Evolutionary conservation across 30 jellyfish, hydroid and myxozoan genomes (phyloP).

Genomic region (Pseudorhiza aurosa): DNA sequence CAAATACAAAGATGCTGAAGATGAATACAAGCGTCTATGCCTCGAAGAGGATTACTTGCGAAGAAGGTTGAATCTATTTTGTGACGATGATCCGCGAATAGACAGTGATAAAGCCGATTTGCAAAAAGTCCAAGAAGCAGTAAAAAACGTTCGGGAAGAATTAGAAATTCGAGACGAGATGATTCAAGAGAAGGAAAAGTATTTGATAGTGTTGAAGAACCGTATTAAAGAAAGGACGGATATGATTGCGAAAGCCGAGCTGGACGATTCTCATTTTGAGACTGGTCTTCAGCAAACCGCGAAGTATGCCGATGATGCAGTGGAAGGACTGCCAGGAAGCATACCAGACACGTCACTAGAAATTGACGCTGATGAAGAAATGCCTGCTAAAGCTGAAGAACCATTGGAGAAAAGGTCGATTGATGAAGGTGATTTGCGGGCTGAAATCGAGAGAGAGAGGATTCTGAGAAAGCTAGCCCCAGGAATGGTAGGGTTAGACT

Average conservation of each 20-base stretch:
- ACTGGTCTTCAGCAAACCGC: neutral
- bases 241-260: constrained; percentile 15
- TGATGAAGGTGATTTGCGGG: constrained; percentile 61
- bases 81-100: constrained; percentile 88
- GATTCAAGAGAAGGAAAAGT: constrained; percentile 87
- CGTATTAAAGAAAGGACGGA: constrained; percentile 54
- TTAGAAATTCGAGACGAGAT: constrained; percentile 81
- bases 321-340: neutral
- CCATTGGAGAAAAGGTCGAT: neutral
- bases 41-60: constrained; percentile 84
- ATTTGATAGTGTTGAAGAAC: constrained; percentile 57
- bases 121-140: constrained; percentile 71
- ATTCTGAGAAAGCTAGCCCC: constrained; percentile 79
- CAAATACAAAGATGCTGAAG: constrained; percentile 80
- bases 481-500: constrained; percentile 72
- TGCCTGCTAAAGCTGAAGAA: neutral
- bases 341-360: too few species aligned
- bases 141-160: constrained; percentile 83
- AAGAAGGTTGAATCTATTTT: constrained; percentile 64
- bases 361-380: neutral
- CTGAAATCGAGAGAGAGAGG: constrained; percentile 81
- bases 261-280: neutral
- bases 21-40: constrained; percentile 79
- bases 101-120: constrained; percentile 75
- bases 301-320: neutral